Conservation (phyloP, 2,797 vertebrate genomes). For the Columba guinea region DNA sequence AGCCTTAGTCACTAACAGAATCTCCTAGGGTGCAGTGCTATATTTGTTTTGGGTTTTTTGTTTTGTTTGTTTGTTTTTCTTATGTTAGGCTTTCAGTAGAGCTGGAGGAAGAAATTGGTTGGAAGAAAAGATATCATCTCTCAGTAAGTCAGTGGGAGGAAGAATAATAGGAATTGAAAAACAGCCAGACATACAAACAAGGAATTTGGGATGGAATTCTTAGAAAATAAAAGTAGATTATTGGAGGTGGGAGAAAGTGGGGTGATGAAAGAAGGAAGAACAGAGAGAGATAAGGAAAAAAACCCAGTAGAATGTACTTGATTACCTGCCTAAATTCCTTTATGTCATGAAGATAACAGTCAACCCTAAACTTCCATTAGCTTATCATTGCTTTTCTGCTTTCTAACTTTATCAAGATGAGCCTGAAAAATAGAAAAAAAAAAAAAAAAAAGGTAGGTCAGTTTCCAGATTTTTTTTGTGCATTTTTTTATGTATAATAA, state of each 20-base stretch:
- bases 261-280: background rate
- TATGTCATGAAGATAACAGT: background rate
- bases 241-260: background rate
- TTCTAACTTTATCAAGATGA: background rate
- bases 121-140: background rate
- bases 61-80: background rate
- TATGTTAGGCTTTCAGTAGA: background rate
- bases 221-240: background rate
- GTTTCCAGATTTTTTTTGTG: background rate
- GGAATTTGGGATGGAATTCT: background rate
- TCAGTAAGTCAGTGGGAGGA: background rate
- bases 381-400: background rate
- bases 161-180: background rate
- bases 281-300: background rate
- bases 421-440: background rate
- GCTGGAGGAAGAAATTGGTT: background rate
- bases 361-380: background rate
- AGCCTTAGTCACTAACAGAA: background rate
- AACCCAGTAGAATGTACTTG: background rate
- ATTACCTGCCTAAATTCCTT: background rate
- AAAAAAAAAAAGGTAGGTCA: too few species aligned
- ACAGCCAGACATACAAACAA: background rate
- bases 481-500: background rate
- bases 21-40: background rate
- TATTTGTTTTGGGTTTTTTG: background rate